These are phyloP conservation scores for Phengaris arion DNA, from an alignment of 2,888 invertebrate species.

Conservation along the genomic window DNA sequence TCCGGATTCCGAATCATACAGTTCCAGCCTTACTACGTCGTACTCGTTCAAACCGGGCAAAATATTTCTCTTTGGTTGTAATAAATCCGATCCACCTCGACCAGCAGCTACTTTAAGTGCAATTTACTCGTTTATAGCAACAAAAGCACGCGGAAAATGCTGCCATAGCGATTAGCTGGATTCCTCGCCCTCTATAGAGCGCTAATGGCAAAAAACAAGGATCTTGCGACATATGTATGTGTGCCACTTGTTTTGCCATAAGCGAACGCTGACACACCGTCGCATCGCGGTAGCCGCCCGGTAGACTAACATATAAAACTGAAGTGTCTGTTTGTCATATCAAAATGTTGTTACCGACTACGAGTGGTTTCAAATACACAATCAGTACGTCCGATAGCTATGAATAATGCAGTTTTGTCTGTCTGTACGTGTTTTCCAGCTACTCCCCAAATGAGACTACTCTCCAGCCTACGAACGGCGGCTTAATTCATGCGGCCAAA, in stretches of 20 bases:
- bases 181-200: conserved; percentile 71
- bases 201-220: conserved; percentile 71
- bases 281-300: not conserved
- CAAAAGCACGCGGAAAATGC: conserved; percentile 68
- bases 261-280: conserved; percentile 43
- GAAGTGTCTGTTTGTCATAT: not conserved
- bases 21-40: too few species aligned
- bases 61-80: not conserved
- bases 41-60: not conserved
- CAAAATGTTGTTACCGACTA: not conserved
- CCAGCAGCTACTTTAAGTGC: conserved; percentile 60
- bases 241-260: conserved; percentile 62
- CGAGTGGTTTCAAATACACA: too few species aligned
- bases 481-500: too few species aligned
- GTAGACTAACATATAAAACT: not conserved
- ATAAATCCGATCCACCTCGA: conserved; percentile 19
- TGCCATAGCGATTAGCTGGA: conserved; percentile 74
- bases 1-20: too few species aligned
- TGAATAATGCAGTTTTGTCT: too few species aligned
- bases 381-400: too few species aligned
- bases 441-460: too few species aligned
- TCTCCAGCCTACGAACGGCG: too few species aligned
- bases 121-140: conserved; percentile 62
- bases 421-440: too few species aligned
- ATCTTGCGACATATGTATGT: conserved; percentile 60